Base-by-base conservation (phyloP, 2,797 vertebrate species). In the Lycodopsis pacificus region DNA sequence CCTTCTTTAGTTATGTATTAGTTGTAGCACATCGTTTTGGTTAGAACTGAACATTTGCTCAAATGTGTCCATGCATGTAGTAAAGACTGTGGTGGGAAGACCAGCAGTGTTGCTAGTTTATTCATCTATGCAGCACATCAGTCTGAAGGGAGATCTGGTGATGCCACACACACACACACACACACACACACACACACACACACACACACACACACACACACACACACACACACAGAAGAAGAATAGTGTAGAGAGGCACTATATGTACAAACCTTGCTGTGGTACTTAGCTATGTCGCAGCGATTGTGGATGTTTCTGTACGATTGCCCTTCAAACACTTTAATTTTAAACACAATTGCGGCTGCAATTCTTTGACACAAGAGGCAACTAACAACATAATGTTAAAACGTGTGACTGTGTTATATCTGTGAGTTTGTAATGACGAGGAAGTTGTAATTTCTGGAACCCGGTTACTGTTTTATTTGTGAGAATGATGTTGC, bases 81-180 rank as follows among this genome's bases (percentile, higher is more conserved):
- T 19, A 15, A 34, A 49, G 38, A 22, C n/a, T 8, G 34, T 57
- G 12, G 7, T 10, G 48, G 48, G 48, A 4, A 10, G 10, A 49
- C 17, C 46, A 20, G 15, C 42, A 30, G 30, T 20, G 32, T 36
- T 6, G 15, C 4, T 4, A 22, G 49, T 53, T 53, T 22, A 22
- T 0, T 56, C 32, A 68, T 91, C 83, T 58, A n/a, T 71, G 61
- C 30, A 80, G 89, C 87, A 91, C 91, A 85, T 78, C 46, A 73
- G 40, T 69, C 19, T 15, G 3, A 5, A 3, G 4, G 25, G 42
- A 53, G 77, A 87, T 92, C 92, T 93, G 12, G 44, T 46, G 44
- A 34, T 34, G 32, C 32, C 42, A 44, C 42, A 58, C 19, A 56
- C 5, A 58, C 9, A 4, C 14, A 8, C 25, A 25, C 25, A 42